A percentile compares a stretch with the other conserved stretches of the same genome.
phyloP scores from a whole-genome alignment of 2,797 vertebrate genomes.

The Arnoldichthys spilopterus region DNA sequence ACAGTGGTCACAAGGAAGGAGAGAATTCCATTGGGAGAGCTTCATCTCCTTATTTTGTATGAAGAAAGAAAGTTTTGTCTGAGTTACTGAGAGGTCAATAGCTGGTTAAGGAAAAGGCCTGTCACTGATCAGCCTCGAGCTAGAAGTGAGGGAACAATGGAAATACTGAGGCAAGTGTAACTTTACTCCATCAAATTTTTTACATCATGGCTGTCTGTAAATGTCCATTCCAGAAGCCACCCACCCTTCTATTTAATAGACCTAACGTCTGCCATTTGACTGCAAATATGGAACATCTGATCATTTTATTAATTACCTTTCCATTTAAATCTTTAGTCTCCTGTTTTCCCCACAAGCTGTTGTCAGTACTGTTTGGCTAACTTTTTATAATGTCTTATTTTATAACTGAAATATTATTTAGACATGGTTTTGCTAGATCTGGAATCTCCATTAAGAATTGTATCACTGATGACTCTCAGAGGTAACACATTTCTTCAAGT shows the following conservation, averaged over 20 bases:
- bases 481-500: constrained; percentile 19
- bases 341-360: constrained; percentile 16
- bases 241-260: constrained; percentile 30
- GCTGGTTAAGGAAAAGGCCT: constrained; percentile 39
- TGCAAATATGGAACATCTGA: constrained; percentile 36
- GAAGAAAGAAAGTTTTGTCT: constrained; percentile 21
- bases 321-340: constrained; percentile 19
- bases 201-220: constrained; percentile 39
- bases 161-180: constrained; percentile 52
- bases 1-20: constrained; percentile 28
- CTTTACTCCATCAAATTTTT: constrained; percentile 37
- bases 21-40: constrained; percentile 31
- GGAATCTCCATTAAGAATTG: constrained; percentile 42
- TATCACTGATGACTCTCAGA: constrained; percentile 22
- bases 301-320: constrained; percentile 45
- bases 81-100: constrained; percentile 36
- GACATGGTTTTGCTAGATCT: constrained; percentile 29
- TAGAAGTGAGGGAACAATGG: constrained; percentile 46
- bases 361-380: constrained; percentile 14
- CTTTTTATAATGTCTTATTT: constrained; percentile 17
- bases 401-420: constrained; percentile 23
- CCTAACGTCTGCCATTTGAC: constrained; percentile 5
- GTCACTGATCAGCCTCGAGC: constrained; percentile 38
- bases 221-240: constrained; percentile 21
- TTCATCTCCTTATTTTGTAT: constrained; percentile 35